These are phyloP conservation scores for Piaya cayana DNA, from an alignment of 2,113 vertebrate genomes.

Conservation along the genomic window DNA sequence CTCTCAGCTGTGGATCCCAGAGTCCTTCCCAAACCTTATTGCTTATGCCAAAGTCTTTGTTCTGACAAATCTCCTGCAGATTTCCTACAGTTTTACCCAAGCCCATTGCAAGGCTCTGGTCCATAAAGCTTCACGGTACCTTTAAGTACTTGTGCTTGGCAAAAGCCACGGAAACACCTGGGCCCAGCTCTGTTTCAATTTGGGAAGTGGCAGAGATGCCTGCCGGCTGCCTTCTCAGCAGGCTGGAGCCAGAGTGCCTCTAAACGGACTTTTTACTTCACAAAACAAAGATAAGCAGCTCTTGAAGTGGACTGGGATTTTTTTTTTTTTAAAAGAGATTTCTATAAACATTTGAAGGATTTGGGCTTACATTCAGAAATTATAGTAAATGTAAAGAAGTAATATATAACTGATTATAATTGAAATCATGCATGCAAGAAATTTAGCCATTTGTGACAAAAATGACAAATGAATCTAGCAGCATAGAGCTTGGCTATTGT, in stretches of 20 bases:
- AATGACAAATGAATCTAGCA: background rate
- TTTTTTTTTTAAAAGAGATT: too few species aligned
- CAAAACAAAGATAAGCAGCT: background rate
- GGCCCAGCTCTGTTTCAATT: background rate
- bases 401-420: background rate
- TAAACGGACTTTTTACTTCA: background rate
- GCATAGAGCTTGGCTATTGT: background rate
- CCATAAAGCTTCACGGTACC: background rate
- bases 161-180: constrained; percentile 2
- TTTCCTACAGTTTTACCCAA: background rate
- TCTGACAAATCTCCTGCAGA: background rate
- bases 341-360: background rate
- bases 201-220: background rate
- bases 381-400: background rate
- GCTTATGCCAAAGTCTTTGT: background rate
- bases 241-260: background rate
- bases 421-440: background rate
- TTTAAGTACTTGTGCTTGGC: background rate
- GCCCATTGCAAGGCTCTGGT: background rate
- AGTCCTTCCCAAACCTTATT: background rate
- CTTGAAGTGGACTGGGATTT: background rate
- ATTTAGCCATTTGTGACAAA: background rate
- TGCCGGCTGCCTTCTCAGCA: background rate
- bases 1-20: background rate
- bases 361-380: background rate